Percentiles rank a stretch among this genome's conserved stretches.
Conservation (phyloP, 1,140 invertebrate genomes). For the Drosophila albomicans region DNA sequence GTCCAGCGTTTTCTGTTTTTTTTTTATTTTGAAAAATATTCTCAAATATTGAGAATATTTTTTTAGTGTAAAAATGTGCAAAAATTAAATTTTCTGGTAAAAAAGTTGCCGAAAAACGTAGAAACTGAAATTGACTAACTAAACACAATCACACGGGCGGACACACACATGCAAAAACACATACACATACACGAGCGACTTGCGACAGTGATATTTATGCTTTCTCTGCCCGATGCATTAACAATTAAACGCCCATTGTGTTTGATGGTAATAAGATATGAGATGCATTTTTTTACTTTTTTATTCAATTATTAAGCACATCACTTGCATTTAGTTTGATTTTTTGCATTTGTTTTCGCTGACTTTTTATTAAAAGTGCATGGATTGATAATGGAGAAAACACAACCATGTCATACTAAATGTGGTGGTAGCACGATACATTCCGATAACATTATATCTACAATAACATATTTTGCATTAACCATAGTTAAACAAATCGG, state of each 20-base stretch:
- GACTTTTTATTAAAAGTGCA: slow-evolving; percentile 22
- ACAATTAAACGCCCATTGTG: slow-evolving; percentile 31
- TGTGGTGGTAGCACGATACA: slow-evolving; percentile 14
- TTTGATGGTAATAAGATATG: slow-evolving; percentile 4
- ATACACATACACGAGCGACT: slow-evolving; percentile 27
- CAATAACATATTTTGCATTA: too few relatives aligned
- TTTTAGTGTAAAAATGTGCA: slow-evolving; percentile 1
- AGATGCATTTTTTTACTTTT: slow-evolving; percentile 13
- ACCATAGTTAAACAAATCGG: not conserved
- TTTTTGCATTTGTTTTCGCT: slow-evolving; percentile 39
- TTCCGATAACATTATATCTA: not conserved
- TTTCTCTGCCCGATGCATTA: slow-evolving; percentile 38
- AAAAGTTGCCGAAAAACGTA: slow-evolving; percentile 29
- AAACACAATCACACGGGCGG: slow-evolving; percentile 27
- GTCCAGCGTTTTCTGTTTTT: slow-evolving; percentile 4
- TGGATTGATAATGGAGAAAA: slow-evolving; percentile 25
- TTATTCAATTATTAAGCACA: slow-evolving; percentile 1
- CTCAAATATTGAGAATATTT: not conserved
- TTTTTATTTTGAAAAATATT: not conserved
- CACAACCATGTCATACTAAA: slow-evolving; percentile 13
- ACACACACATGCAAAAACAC: slow-evolving; percentile 9
- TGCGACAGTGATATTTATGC: slow-evolving; percentile 30
- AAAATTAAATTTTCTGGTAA: slow-evolving; percentile 20
- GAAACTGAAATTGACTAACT: slow-evolving; percentile 44
- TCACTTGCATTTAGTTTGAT: slow-evolving; percentile 28